Percentiles rank a stretch among this genome's conserved stretches.
Conservation (phyloP, 2,113 vertebrate genomes). For the Castor canadensis region DNA sequence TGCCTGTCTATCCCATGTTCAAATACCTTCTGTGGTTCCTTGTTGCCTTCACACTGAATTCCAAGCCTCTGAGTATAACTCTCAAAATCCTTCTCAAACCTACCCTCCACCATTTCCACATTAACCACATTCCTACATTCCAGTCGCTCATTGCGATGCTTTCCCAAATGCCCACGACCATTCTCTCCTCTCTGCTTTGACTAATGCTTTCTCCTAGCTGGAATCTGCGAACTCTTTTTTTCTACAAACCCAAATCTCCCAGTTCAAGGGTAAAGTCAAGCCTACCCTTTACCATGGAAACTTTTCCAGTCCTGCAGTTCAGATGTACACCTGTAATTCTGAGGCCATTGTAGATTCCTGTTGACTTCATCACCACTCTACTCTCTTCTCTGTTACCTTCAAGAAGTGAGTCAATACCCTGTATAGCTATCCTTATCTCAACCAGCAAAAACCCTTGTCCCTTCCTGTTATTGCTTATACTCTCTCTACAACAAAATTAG, state of each 20-base stretch:
- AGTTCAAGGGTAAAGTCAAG: neutral
- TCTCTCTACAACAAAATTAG: too few relatives aligned
- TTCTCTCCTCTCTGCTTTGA: neutral
- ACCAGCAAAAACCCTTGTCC: too few relatives aligned
- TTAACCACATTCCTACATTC: neutral
- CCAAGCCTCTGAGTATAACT: neutral
- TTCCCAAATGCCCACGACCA: neutral
- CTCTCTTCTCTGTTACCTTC: neutral
- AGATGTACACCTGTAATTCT: neutral
- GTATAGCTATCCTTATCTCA: too few relatives aligned
- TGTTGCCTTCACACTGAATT: neutral
- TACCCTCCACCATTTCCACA: neutral
- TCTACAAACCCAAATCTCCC: neutral
- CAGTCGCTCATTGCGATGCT: neutral
- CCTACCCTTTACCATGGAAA: neutral
- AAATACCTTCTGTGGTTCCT: neutral
- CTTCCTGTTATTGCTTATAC: too few relatives aligned
- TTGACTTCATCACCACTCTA: neutral
- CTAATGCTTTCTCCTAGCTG: neutral
- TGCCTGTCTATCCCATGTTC: neutral
- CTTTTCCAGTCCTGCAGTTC: neutral
- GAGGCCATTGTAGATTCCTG: neutral
- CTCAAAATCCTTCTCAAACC: neutral
- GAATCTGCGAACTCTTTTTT: neutral
- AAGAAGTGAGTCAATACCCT: too few relatives aligned